These are phyloP conservation scores for Harpegnathos saltator DNA, from an alignment of 1,140 invertebrate genomes.

Conservation along the genomic window DNA sequence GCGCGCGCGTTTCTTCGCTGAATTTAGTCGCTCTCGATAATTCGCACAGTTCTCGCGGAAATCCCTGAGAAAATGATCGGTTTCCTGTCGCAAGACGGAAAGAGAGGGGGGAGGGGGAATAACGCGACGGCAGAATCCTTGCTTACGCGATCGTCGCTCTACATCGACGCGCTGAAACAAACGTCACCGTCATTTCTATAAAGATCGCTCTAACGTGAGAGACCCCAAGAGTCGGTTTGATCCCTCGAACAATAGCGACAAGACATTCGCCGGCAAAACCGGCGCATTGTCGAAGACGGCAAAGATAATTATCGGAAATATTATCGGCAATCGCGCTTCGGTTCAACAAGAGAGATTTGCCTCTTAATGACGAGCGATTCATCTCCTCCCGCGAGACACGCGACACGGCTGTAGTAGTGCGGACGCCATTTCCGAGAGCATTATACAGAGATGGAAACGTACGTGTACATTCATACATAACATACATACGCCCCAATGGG, in stretches of 20 bases:
- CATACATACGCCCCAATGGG: too few species aligned
- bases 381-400: slow-evolving; percentile 5
- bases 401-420: background rate
- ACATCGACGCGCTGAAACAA: too few species aligned
- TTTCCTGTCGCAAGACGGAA: background rate
- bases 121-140: background rate
- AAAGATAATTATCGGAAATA: background rate
- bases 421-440: slow-evolving; percentile 32
- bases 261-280: slow-evolving; percentile 6
- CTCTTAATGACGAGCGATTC: background rate
- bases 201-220: too few species aligned
- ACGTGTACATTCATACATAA: background rate
- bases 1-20: too few species aligned
- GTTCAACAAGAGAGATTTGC: background rate
- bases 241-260: slow-evolving; percentile 16
- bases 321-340: slow-evolving; percentile 2
- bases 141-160: too few species aligned
- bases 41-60: too few species aligned
- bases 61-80: background rate
- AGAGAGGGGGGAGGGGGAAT: background rate
- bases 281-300: slow-evolving; percentile 45
- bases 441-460: slow-evolving; percentile 48
- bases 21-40: too few species aligned
- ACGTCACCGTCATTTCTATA: too few species aligned
- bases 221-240: background rate